These are phyloP conservation scores for Limulus polyphemus DNA, from an alignment of 2,888 invertebrate genomes.

Conservation along the genomic window DNA sequence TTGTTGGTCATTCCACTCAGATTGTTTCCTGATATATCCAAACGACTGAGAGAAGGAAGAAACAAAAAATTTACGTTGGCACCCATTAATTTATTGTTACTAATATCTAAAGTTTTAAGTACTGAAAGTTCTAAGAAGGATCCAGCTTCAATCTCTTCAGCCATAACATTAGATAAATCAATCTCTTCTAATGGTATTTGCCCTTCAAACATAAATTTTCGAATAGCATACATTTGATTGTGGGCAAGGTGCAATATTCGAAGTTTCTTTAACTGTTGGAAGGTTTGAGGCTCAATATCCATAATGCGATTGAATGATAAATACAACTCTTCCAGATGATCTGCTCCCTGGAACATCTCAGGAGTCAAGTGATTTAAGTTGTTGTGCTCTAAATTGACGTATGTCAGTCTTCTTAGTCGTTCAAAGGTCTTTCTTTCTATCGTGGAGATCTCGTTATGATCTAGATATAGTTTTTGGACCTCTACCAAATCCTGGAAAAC, in stretches of 20 bases:
- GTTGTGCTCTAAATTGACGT: slow-evolving; percentile 31
- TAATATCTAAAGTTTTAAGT: slow-evolving; percentile 64
- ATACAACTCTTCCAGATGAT: slow-evolving; percentile 24
- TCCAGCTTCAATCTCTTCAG: slow-evolving; percentile 57
- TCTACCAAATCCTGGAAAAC: slow-evolving; percentile 63
- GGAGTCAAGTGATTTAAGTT: slow-evolving; percentile 27
- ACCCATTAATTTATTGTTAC: slow-evolving; percentile 44
- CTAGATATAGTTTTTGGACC: slow-evolving; percentile 65
- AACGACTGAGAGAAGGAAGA: slow-evolving; percentile 29
- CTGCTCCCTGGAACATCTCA: slow-evolving; percentile 27
- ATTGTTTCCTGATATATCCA: slow-evolving; percentile 63
- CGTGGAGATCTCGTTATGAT: slow-evolving; percentile 60
- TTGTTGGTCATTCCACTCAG: slow-evolving; percentile 37
- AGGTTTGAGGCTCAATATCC: slow-evolving; percentile 24
- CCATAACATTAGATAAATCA: slow-evolving; percentile 59
- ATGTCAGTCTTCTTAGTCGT: slow-evolving; percentile 48
- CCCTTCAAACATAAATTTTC: slow-evolving; percentile 39
- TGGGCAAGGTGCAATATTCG: slow-evolving; percentile 28
- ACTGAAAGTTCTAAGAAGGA: slow-evolving; percentile 61
- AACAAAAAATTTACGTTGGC: slow-evolving; percentile 28
- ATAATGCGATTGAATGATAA: slow-evolving; percentile 24
- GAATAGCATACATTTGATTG: slow-evolving; percentile 30
- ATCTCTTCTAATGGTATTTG: slow-evolving; percentile 59
- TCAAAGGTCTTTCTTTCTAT: slow-evolving; percentile 71
- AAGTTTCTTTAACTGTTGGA: slow-evolving; percentile 19